A percentile compares a stretch with the other conserved stretches of the same genome.
Evolutionary conservation across 2,113 vertebrate genomes (phyloP).

Genomic region (Hepsetus odoe): DNA sequence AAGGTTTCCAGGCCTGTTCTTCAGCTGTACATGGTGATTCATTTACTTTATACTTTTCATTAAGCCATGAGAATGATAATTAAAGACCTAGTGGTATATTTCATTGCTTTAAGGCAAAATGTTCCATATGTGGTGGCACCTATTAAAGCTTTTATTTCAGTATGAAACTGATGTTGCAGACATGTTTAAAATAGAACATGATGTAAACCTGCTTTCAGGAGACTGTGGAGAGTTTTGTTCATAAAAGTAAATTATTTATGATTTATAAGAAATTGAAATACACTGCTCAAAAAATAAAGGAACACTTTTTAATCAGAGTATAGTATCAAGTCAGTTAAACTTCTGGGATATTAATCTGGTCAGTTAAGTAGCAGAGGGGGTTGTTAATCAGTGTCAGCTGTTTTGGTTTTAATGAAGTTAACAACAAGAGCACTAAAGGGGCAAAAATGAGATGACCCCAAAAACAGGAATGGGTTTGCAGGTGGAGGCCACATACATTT

Average conservation of each 20-base stretch:
- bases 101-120: not conserved
- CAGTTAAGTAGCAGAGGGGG: too few species aligned
- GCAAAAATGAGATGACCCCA: too few species aligned
- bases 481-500: too few species aligned
- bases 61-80: not conserved
- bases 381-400: too few species aligned
- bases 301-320: too few species aligned
- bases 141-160: not conserved
- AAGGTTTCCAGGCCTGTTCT: too few species aligned
- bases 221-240: too few species aligned
- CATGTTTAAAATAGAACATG: not conserved
- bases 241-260: conserved; percentile 92
- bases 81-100: not conserved
- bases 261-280: conserved; percentile 88
- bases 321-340: too few species aligned
- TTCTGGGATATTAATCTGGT: too few species aligned
- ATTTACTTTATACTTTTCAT: not conserved
- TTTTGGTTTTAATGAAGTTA: too few species aligned
- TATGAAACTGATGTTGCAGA: not conserved
- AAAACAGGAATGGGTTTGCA: too few species aligned
- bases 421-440: too few species aligned
- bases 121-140: not conserved
- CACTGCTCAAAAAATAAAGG: conserved; percentile 89
- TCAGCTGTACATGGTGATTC: conserved; percentile 93
- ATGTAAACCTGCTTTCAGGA: conserved; percentile 91